Evolutionary conservation across 2,888 invertebrate species (phyloP), one percentile per base, ranked within the genome.

Genomic region (Hemicrepidius hirtus): DNA sequence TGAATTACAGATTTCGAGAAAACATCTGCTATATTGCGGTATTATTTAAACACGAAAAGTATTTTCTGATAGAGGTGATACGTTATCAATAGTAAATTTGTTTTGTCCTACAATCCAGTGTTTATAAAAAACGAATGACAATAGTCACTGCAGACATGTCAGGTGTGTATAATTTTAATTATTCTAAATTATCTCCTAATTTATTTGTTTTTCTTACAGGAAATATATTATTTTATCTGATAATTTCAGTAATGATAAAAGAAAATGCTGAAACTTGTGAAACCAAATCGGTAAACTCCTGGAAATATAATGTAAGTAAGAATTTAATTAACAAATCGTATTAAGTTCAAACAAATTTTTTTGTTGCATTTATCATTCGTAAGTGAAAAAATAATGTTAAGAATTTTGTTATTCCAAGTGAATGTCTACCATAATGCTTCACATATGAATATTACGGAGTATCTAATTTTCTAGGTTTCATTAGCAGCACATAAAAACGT

Each of bases 11-110:
- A 18, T 24, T 50, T 18, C 4, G 24, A 5, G 24, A 49, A 18
- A 59, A 37, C 59, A 59, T 59, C 24, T 59, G 59, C 40, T 59
- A 59, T 37, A 13, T 53, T 32, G 24, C 13, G 32, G 24, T 53
- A 32, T n/a, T 24, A n/a, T 65, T 53, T 65, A 32, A 35, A 32
- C 32, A 24, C 16, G 37, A 41, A 53, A 53, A 37, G 53, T 21
- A 16, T 16, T 65, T 40, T 53, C 20, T 55, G 65, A 65, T 65
- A 65, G 24, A 24, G 16, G 1, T 41, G 65, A 65, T 65, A 65
- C 44, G 65, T 40, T 65, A 65, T 65, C 65, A 35, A 37, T 40
- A 65, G 55, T 40, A 53, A 21, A 13, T 65, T 53, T 40, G 37
- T 5, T 53, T 65, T 13, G 24, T 37, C 53, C 13, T 12, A 12